Evolutionary conservation across 2,888 invertebrate genomes (phyloP), one percentile per base, ranked within the genome.

Genomic region (Strigamia crassipes): DNA sequence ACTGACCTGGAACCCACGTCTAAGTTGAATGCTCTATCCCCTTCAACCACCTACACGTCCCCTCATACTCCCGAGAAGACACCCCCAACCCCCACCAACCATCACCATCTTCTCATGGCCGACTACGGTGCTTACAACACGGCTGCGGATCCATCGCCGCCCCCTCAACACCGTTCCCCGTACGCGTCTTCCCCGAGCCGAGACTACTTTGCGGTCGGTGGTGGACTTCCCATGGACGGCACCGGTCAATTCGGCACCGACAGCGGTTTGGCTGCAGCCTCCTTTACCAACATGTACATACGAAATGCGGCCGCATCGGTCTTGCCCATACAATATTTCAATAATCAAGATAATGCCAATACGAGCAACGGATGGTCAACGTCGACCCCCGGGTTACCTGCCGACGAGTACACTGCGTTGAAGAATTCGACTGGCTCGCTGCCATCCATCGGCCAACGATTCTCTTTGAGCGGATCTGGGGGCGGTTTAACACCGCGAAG

Each of bases 371-470:
- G 31, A 13, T 31, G 31, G 73, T 18, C 73, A 73, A 31, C 73
- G 73, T 18, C 27, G 73, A 73, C 73, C 27, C 27, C 73, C 15
- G 23, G 27, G 27, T 31, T 31, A 73, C 73, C 73, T 31, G 18
- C 23, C 73, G 73, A 73, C 23, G 73, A 73, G 15, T 73, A 73
- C 73, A 73, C 73, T 6, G 73, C 73, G 0, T 31, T 31, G 31
- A 73, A 46, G 46, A 46, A 46, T 46, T 46, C 46, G 15, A 46
- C 73, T 10, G 31, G 27, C 23, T 31, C 73, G 23, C 15, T 73
- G 73, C 73, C 73, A 10, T 73, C 73, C 15, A 23, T 73, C 73
- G 31, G 73, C 8, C 73, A 73, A 13, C 73, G 73, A 13, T 73
- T 73, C 73, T 73, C 31, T 18, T 31, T 31, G 23, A 18, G 12